phyloP scores from a whole-genome alignment of 2,797 vertebrate species.

The Alosa sapidissima region DNA sequence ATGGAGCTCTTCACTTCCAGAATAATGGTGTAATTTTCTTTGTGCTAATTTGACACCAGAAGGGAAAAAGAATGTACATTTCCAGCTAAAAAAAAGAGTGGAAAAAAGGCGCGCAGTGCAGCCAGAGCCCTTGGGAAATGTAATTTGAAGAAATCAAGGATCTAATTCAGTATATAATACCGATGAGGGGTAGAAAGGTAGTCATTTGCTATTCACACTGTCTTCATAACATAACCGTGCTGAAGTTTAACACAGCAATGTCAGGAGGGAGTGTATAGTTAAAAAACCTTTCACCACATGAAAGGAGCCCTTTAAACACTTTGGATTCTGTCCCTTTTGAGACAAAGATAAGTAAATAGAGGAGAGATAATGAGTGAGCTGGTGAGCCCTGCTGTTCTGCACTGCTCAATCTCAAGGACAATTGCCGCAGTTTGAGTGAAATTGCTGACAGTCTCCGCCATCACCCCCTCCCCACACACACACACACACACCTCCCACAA shows the following conservation, averaged over 20 bases:
- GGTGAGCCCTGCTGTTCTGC: slow-evolving; percentile 67
- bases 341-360: slow-evolving; percentile 82
- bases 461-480: slow-evolving; percentile 39
- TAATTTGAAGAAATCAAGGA: slow-evolving; percentile 75
- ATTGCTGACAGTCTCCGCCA: slow-evolving; percentile 70
- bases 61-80: slow-evolving; percentile 67
- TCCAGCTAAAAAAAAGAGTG: slow-evolving; percentile 52
- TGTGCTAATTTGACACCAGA: slow-evolving; percentile 71
- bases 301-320: slow-evolving; percentile 73
- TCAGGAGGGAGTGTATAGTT: slow-evolving; percentile 66
- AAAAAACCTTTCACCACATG: slow-evolving; percentile 68
- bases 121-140: slow-evolving; percentile 62
- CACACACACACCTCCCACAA: neutral
- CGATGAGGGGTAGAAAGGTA: slow-evolving; percentile 70
- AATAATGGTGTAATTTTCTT: slow-evolving; percentile 71
- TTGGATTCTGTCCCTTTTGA: slow-evolving; percentile 65
- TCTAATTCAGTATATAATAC: slow-evolving; percentile 76
- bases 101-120: slow-evolving; percentile 54
- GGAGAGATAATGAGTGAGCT: slow-evolving; percentile 80
- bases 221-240: slow-evolving; percentile 71
- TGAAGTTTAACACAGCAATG: slow-evolving; percentile 74
- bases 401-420: slow-evolving; percentile 79
- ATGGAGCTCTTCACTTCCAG: slow-evolving; percentile 57
- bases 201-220: slow-evolving; percentile 77
- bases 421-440: slow-evolving; percentile 83